Base-by-base conservation (phyloP, 2,888 invertebrate genomes). In the Epirrita christyi region DNA sequence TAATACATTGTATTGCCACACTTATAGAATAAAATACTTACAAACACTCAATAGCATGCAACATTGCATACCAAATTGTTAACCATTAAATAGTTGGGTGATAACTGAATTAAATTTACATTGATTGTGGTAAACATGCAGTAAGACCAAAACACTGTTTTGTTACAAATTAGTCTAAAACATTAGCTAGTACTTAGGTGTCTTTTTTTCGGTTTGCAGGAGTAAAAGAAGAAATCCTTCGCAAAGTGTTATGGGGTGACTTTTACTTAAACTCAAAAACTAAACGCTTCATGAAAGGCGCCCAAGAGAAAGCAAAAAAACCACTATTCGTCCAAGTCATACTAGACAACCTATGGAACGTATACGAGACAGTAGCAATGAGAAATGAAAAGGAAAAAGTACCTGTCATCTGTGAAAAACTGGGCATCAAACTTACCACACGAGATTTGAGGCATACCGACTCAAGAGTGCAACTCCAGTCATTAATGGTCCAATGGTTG, bases 241-340 rank as follows among this genome's bases (percentile, higher is more conserved):
- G 93, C 54, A 95, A 95, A 83, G 97, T 97, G 0, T 87, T 99
- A 0, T 99, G 99, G 99, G 98, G 99, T 47, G 98, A 99, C 86
- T 98, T 94, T 85, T 99, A 96, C 80, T 93, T 98, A 42, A 97
- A 97, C 78, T 81, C 94, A 1, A 98, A 98, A 87, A 94, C 95
- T 2, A 98, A 97, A 86, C 93, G 95, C 53, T 96, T 98, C 45
- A 93, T 95, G 92, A 94, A 95, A 78, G 98, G 98, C 2, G 99
- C 99, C 5, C 96, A 97, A 83, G 97, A 96, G 67, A 97, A 97
- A 80, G 97, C 96, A 0, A 98, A 98, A 79, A 97, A 97, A 72
- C 98, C 98, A 0, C 88, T 99, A 66, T 99, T 99, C 87, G 97
- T 97, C 0, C 97, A 98, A 81, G 93, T 99, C 44, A 95, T 98